Evolutionary conservation across 2,888 invertebrate species (phyloP).

Genomic region (Trachelus troglodyta): DNA sequence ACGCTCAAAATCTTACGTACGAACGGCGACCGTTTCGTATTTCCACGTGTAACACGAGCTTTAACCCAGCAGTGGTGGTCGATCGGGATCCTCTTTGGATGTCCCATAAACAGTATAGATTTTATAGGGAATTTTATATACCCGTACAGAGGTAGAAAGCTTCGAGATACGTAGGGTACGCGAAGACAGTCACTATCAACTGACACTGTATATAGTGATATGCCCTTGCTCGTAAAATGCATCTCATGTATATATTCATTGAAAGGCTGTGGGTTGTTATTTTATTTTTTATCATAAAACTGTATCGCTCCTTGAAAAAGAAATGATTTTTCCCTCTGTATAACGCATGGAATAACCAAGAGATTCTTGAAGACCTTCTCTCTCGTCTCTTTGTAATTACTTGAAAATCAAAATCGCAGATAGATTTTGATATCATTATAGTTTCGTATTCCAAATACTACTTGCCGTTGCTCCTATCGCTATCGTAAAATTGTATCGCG

Average conservation of each 20-base stretch:
- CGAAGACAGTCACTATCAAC: neutral
- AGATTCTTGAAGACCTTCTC: neutral
- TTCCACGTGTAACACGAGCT: neutral
- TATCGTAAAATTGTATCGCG: neutral
- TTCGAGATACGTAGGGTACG: neutral
- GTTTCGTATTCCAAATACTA: neutral
- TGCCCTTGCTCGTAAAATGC: constrained; percentile 32
- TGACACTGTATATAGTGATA: constrained; percentile 29
- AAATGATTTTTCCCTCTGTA: neutral
- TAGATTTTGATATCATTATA: too few species aligned
- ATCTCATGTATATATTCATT: constrained; percentile 43
- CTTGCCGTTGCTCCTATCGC: too few species aligned
- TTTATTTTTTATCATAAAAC: neutral
- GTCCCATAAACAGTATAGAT: neutral
- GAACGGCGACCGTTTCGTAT: neutral
- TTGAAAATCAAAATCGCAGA: neutral
- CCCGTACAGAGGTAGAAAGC: neutral
- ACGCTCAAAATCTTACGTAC: neutral
- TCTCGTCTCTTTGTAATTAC: neutral
- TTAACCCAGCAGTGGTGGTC: neutral
- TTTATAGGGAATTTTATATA: constrained; percentile 6
- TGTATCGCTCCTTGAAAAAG: neutral
- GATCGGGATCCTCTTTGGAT: neutral
- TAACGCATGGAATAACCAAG: neutral
- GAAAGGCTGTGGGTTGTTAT: neutral